Conservation (phyloP, 1,140 invertebrate genomes). For the Parasteatoda tepidariorum region DNA sequence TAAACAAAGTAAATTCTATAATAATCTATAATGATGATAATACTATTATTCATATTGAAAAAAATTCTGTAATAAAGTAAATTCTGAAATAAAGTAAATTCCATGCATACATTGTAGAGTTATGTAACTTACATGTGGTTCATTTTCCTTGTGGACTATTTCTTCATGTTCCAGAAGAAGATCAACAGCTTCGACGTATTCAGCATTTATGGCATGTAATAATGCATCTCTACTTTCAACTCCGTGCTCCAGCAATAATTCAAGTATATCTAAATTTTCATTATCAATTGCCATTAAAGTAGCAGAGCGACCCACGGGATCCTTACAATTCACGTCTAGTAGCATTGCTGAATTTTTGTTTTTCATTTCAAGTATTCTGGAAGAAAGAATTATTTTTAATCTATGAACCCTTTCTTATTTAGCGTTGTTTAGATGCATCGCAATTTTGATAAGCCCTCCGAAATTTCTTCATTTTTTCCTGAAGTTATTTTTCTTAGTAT, state of each 20-base stretch:
- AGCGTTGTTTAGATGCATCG: too few species aligned
- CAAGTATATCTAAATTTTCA: conserved; percentile 99
- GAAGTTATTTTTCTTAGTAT: too few species aligned
- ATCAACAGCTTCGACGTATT: conserved; percentile 98
- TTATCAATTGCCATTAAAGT: conserved; percentile 98
- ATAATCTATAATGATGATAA: too few species aligned
- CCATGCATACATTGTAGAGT: not conserved
- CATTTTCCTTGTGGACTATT: conserved; percentile 77
- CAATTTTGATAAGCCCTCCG: too few species aligned
- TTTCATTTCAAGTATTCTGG: conserved; percentile 44
- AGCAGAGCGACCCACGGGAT: conserved; percentile 91
- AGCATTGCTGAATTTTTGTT: conserved; percentile 13
- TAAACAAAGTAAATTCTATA: too few species aligned
- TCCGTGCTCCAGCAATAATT: conserved; percentile 86
- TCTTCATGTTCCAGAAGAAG: conserved; percentile 94
- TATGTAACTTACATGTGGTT: conserved; percentile 78
- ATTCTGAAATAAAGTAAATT: too few species aligned
- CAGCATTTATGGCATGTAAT: conserved; percentile 95
- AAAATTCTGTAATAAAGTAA: too few species aligned
- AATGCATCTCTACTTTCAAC: conserved; percentile 93
- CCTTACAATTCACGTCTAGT: conserved; percentile 96
- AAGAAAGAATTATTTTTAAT: too few species aligned
- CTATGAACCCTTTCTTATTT: too few species aligned
- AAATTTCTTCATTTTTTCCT: too few species aligned
- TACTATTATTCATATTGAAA: too few species aligned